phyloP scores from a whole-genome alignment of 2,113 vertebrate genomes.

The Gymnocephalus cernua region DNA sequence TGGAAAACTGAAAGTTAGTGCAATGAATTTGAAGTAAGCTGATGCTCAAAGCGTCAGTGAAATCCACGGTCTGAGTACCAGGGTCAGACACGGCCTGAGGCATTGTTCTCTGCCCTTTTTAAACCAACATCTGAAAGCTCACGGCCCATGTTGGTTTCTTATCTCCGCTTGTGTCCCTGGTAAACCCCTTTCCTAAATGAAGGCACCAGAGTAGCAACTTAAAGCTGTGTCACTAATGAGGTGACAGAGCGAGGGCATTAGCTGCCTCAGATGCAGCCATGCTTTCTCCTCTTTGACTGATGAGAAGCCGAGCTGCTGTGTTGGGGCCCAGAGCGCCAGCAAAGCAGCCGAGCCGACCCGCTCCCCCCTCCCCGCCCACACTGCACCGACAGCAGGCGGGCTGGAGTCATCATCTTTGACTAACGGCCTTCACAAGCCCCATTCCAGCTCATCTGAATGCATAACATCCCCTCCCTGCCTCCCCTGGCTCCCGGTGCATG shows the following conservation, averaged over 20 bases:
- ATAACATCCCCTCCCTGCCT: slow-evolving; percentile 40
- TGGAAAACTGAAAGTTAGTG: slow-evolving; percentile 45
- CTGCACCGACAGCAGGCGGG: slow-evolving; percentile 59
- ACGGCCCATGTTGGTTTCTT: slow-evolving; percentile 23
- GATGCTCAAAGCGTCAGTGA: slow-evolving; percentile 34
- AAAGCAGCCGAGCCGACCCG: slow-evolving; percentile 42
- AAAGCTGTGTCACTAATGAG: slow-evolving; percentile 77
- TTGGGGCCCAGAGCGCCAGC: slow-evolving; percentile 58
- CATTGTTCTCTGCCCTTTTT: slow-evolving; percentile 34
- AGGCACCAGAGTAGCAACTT: slow-evolving; percentile 61
- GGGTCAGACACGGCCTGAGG: slow-evolving; percentile 55
- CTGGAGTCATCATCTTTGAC: slow-evolving; percentile 67
- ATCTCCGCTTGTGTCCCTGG: slow-evolving; percentile 56
- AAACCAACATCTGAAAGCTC: slow-evolving; percentile 63
- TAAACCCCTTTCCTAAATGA: slow-evolving; percentile 61
- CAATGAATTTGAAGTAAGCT: slow-evolving; percentile 54
- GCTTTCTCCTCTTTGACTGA: slow-evolving; percentile 65
- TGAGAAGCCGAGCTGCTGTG: slow-evolving; percentile 53
- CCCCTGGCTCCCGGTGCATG: slow-evolving; percentile 61
- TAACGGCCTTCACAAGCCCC: slow-evolving; percentile 62
- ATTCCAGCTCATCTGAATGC: slow-evolving; percentile 71
- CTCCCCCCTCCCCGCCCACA: slow-evolving; percentile 16
- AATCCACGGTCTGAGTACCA: slow-evolving; percentile 3
- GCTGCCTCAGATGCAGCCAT: slow-evolving; percentile 50
- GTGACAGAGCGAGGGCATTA: slow-evolving; percentile 74